Evolutionary conservation across 2,797 vertebrate species (phyloP), one percentile per base, ranked within the genome.

Genomic region (Galago senegalensis): DNA sequence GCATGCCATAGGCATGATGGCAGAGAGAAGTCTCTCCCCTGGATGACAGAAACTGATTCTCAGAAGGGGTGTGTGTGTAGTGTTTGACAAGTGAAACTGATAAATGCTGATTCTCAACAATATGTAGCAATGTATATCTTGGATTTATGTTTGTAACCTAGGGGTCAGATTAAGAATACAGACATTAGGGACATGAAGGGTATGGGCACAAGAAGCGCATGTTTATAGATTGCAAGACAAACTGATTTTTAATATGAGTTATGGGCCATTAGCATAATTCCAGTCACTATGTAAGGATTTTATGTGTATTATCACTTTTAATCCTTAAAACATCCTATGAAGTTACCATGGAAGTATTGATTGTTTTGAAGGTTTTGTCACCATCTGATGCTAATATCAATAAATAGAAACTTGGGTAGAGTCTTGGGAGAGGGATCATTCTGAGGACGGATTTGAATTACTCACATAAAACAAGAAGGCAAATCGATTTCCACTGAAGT

Each of bases 81-180:
- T 83, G 70, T 63, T 16, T 61, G 27, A 40, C 3, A 31, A 46
- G 3, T 80, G 10, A 84, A 92, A 75, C 34, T 61, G 34, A 83
- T 76, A 82, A 87, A 73, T n/a, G 85, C 21, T 89, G 84, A 77
- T 81, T 85, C 31, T 89, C 91, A 84, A 14, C 31, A 86, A 40
- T 43, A 70, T 29, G 83, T 56, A 89, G 53, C 34, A 70, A 49
- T 72, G n/a, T 60, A 7, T 27, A 79, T 37, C 34, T 87, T 40
- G 83, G 13, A 75, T 73, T 84, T 93, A 77, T n/a, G 16, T 91
- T 89, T 34, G 1, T 89, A 72, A 81, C 27, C 27, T 84, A 73
- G 16, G 9, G 21, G 1, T 81, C 63, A 80, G 58, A 67, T 29
- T 43, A 3, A 95, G 31, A 77, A 53, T 79, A 49, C 6, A 73